phyloP scores from a whole-genome alignment of 2,113 vertebrate species.

The Chroicocephalus ridibundus region DNA sequence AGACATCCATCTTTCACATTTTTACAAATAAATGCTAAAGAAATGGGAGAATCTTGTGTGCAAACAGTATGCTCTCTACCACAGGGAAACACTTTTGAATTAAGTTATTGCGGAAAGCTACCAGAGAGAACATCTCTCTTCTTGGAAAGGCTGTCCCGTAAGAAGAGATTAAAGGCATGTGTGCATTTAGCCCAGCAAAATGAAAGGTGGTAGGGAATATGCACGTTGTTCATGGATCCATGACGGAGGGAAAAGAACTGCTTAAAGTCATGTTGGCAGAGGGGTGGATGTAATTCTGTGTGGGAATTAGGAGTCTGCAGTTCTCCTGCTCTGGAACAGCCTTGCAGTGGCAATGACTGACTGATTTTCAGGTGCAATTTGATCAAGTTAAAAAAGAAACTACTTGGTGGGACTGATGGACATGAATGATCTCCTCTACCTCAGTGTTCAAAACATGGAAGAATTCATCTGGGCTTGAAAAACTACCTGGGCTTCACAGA shows the following conservation, averaged over 20 bases:
- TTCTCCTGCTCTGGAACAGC: not conserved
- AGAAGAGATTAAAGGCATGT: not conserved
- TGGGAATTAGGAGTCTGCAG: not conserved
- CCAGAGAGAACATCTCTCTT: not conserved
- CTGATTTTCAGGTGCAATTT: not conserved
- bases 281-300: not conserved
- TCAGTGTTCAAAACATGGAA: not conserved
- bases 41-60: not conserved
- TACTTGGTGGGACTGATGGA: not conserved
- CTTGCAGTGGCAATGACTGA: not conserved
- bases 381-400: not conserved
- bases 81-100: not conserved
- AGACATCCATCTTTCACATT: not conserved
- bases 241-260: not conserved
- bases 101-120: not conserved
- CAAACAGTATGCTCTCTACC: not conserved
- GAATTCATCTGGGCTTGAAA: not conserved
- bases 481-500: not conserved
- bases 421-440: not conserved
- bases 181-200: not conserved
- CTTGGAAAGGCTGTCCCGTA: not conserved
- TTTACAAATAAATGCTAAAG: not conserved
- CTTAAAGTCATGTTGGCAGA: not conserved
- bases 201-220: not conserved
- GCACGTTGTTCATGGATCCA: not conserved